Base-by-base conservation (phyloP, 1,140 invertebrate genomes). In the Macrosteles quadrilineatus region DNA sequence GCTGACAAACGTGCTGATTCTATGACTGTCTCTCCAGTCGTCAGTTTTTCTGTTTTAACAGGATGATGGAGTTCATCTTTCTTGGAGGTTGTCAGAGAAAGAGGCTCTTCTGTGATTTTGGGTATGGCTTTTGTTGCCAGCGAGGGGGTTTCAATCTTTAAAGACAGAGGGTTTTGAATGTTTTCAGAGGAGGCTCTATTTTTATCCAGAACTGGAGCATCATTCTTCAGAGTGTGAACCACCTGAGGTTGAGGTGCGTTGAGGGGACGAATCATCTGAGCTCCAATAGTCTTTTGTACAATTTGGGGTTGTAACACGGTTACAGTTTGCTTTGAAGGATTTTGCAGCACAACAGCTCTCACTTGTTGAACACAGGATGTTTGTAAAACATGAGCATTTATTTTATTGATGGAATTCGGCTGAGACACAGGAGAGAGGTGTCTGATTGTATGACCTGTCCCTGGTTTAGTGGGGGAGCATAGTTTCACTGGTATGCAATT, bases 361-460 rank as follows among this genome's bases (percentile, higher is more conserved):
- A 43, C 36, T 19, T 40, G 63, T 25, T 43, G 63, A 17, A 27
- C 36, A 45, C 21, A n/a, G 11, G 62, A 64, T 64, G 62, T n/a
- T 59, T 59, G 55, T 6, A 59, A 27, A 23, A 59, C 55, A 59
- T 59, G 55, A 29, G 55, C 55, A n/a, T 59, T 59, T n/a, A 59
- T 9, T 59, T 59, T 59, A 30, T 59, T 25, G 12, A 59, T 30
- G 25, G 55, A 27, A 30, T 29, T 59, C 25, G 21, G 21, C n/a
- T 59, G 55, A 12, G 55, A 30, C 14, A 59, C 55, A 29, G 55
- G 55, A 4, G 55, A 59, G 21, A 59, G 23, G 25, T 59, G 55
- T 25, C 55, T 59, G 4, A 59, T 23, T 6, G 55, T 59, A 29
- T 59, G 55, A 12, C 12, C 21, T 2, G 2, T 59, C 23, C 23